A percentile compares a stretch with the other conserved stretches of the same genome.
Evolutionary conservation across 2,113 vertebrate genomes (phyloP).

Genomic region (Desmodus rotundus): DNA sequence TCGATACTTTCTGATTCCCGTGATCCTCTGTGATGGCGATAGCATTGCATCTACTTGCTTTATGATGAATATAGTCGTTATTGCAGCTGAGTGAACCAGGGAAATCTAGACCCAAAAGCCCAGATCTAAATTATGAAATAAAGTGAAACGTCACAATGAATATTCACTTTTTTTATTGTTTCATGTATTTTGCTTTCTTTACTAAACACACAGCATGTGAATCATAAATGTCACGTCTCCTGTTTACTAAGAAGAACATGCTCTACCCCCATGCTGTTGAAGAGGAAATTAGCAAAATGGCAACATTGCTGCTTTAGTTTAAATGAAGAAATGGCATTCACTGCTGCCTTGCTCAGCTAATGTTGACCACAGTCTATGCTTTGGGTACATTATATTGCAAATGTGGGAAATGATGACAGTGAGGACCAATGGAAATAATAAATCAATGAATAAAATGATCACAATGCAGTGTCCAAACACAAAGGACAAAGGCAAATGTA

Average conservation of each 20-base stretch:
- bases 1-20: background rate
- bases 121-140: background rate
- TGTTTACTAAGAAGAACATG: background rate
- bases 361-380: background rate
- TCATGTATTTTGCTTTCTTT: background rate
- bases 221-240: background rate
- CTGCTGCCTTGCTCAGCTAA: background rate
- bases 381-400: background rate
- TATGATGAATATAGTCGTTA: constrained; percentile 14
- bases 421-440: background rate
- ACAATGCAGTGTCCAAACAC: background rate
- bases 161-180: background rate
- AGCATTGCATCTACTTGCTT: background rate
- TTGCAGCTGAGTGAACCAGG: background rate
- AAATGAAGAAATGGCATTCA: background rate
- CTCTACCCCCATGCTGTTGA: background rate
- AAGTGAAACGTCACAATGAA: background rate
- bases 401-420: background rate
- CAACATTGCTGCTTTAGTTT: background rate
- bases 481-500: background rate
- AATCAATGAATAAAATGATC: background rate
- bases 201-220: background rate
- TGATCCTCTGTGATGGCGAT: background rate
- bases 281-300: background rate
- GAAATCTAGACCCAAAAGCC: background rate